Conservation (phyloP, 1,140 invertebrate species). For the Cryptotermes secundus region DNA sequence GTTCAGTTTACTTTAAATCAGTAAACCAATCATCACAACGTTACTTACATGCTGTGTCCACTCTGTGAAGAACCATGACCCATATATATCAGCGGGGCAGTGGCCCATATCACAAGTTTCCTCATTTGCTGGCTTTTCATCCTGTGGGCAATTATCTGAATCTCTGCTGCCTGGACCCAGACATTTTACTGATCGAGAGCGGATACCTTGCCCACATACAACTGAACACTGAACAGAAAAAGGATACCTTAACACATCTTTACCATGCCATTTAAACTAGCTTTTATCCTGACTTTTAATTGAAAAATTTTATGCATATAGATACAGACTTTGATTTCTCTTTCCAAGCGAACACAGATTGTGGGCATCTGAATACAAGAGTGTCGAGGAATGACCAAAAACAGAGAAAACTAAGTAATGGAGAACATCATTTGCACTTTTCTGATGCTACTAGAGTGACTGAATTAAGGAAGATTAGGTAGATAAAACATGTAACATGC, state of each 20-base stretch:
- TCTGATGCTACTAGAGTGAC: too few relatives aligned
- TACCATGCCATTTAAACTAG: not conserved
- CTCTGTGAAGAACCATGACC: slow-evolving; percentile 50
- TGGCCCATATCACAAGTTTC: slow-evolving; percentile 58
- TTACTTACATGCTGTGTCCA: slow-evolving; percentile 45
- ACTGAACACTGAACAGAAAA: slow-evolving; percentile 48
- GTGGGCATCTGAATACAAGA: too few relatives aligned
- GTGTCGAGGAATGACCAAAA: too few relatives aligned
- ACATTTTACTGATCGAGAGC: slow-evolving; percentile 54
- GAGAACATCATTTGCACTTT: too few relatives aligned
- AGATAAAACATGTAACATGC: too few relatives aligned
- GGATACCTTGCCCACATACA: slow-evolving; percentile 53
- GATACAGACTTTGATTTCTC: too few relatives aligned
- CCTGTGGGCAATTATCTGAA: slow-evolving; percentile 45
- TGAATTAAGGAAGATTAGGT: too few relatives aligned
- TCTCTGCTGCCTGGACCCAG: slow-evolving; percentile 47
- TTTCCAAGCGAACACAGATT: too few relatives aligned
- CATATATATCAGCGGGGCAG: slow-evolving; percentile 41
- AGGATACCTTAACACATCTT: not conserved
- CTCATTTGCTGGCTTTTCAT: slow-evolving; percentile 47
- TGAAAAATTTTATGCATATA: too few relatives aligned
- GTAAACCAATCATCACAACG: too few relatives aligned
- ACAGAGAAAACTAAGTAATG: too few relatives aligned
- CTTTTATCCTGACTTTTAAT: not conserved
- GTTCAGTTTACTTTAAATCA: too few relatives aligned